These are phyloP conservation scores for Dasypolia templi DNA, from an alignment of 2,888 invertebrate species.

Conservation along the genomic window DNA sequence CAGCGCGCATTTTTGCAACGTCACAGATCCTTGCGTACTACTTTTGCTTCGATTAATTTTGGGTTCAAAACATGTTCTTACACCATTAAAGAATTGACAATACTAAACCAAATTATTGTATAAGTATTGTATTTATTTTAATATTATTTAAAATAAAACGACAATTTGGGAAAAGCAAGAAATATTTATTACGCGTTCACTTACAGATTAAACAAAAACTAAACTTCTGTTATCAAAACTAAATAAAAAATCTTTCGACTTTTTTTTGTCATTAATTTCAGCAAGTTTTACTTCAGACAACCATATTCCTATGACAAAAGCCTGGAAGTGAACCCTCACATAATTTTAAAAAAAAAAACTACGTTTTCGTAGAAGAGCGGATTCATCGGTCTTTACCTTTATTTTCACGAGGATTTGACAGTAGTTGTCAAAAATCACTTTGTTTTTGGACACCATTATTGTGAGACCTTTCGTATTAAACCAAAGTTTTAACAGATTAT, in stretches of 20 bases:
- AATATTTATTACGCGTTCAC: conserved; percentile 24
- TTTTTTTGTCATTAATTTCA: background rate
- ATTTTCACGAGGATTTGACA: background rate
- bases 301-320: background rate
- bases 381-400: background rate
- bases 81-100: no score
- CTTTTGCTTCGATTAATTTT: no score
- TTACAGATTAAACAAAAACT: conserved; percentile 10
- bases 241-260: background rate
- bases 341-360: background rate
- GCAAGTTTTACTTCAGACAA: background rate
- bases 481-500: background rate
- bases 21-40: no score
- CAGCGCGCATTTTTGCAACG: no score
- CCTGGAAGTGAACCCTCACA: background rate
- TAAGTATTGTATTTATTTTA: no score
- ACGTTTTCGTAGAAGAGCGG: background rate
- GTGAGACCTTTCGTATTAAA: background rate
- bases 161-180: conserved; percentile 26
- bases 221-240: background rate
- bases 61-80: no score
- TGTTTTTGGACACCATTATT: background rate
- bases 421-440: background rate
- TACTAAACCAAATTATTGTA: no score
- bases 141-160: conserved; percentile 30